A percentile compares a stretch with the other conserved stretches of the same genome.
Evolutionary conservation across 2,797 vertebrate genomes (phyloP).

Genomic region (Gobio occitaniae): DNA sequence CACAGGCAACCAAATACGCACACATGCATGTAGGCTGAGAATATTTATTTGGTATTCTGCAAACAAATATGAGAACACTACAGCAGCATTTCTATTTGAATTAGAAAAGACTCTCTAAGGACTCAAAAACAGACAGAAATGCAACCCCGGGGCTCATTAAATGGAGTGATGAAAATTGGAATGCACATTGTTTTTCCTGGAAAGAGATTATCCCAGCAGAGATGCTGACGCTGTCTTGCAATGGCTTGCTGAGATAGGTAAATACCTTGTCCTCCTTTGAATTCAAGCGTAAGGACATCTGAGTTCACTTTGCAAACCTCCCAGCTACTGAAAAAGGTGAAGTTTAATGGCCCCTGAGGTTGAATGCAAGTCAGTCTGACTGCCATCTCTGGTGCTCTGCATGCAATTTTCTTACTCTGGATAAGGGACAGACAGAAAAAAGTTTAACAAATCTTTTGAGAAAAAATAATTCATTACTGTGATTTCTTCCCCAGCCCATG

Average conservation of each 20-base stretch:
- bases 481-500: background rate
- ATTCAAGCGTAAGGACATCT: conserved; percentile 40
- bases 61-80: background rate
- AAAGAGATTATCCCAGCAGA: conserved; percentile 54
- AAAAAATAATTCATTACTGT: background rate
- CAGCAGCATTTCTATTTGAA: conserved; percentile 24
- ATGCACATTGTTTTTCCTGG: conserved; percentile 56
- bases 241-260: conserved; percentile 39
- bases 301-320: conserved; percentile 41
- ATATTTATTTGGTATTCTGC: conserved; percentile 13
- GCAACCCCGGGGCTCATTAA: conserved; percentile 51
- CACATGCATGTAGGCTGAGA: background rate
- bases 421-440: background rate
- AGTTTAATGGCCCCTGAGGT: conserved; percentile 13
- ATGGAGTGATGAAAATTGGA: conserved; percentile 52
- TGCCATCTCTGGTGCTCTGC: background rate
- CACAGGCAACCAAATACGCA: background rate
- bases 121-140: conserved; percentile 43
- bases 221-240: conserved; percentile 47
- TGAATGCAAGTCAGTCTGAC: background rate
- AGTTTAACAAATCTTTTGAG: background rate
- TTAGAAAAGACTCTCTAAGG: conserved; percentile 17
- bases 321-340: conserved; percentile 25
- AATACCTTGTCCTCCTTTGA: conserved; percentile 45
- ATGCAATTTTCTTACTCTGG: background rate